Base-by-base conservation (phyloP, 53 echinoderm and acorn worm genomes). In the Echinarachnius parma region DNA sequence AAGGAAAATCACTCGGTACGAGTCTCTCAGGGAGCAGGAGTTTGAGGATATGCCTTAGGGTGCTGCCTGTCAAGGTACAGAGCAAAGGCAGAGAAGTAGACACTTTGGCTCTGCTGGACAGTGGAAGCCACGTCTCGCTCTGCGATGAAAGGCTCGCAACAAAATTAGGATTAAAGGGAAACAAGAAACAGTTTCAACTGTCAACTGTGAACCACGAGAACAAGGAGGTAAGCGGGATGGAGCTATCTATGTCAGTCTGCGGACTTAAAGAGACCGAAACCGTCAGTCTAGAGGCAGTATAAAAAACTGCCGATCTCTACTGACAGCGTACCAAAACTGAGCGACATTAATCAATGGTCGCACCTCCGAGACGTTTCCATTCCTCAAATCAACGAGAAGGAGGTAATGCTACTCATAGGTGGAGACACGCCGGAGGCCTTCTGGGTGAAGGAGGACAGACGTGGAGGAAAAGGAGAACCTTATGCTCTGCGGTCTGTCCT, bases 71-170 rank as follows among this genome's bases (percentile, higher is more conserved):
- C 5, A 64, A 64, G 47, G 64, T 64, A 16, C 46, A 15, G 0
- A 19, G 46, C 5, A 39, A 46, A 15, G 64, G 46, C 24, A 23
- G 19, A 28, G 64, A 64, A 46, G 46, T 64, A 7, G 29, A 42
- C 28, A 64, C 64, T 1, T 64, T 44, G 44, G 64, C 64, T 25
- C 46, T 64, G 1, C 64, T 64, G 0, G 64, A 64, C 19, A 14
- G 46, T 13, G 64, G 64, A 11, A 64, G 64, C 27, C 76, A 83
- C 48, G 67, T 88, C 5, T 83, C 83, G 9, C 76, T 88, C 18
- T 80, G 83, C 25, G 83, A 83, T 54, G 58, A 88, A 66, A 66
- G 83, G 20, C 65, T 88, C 23, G 83, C 88, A 37, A 32, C 75
- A 36, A 80, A 76, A 29, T 60, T 88, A 11, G 83, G 83, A 2